Percentiles rank a stretch among this genome's conserved stretches.
These are phyloP conservation scores for Phaethornis superciliosus DNA, from an alignment of 2,113 vertebrate species.

Conservation along the genomic window DNA sequence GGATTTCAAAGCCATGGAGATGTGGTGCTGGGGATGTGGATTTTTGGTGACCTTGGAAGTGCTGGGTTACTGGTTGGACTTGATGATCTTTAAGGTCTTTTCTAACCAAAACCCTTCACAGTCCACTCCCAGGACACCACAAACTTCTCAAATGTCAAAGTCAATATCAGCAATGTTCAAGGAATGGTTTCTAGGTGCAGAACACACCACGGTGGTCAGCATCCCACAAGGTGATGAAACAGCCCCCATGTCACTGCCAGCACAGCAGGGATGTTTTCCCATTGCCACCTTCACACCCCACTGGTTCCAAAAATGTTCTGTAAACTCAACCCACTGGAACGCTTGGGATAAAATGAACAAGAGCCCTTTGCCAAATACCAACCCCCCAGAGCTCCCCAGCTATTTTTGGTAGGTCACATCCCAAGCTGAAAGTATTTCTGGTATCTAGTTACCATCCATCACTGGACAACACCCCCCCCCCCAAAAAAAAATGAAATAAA, in stretches of 20 bases:
- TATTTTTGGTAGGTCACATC: background rate
- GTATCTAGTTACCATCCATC: background rate
- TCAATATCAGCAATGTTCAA: fast-evolving
- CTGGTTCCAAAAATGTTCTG: background rate
- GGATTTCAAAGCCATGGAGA: no score
- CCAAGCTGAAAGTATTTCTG: background rate
- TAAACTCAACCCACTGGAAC: background rate
- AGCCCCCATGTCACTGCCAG: background rate
- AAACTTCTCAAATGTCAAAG: fast-evolving
- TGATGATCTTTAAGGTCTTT: no score
- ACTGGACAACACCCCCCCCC: fast-evolving
- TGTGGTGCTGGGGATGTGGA: no score
- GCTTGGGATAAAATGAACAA: fast-evolving
- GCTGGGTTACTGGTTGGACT: no score
- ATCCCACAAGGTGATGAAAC: background rate
- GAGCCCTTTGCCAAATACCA: background rate
- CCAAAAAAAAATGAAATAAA: background rate
- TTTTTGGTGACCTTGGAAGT: no score
- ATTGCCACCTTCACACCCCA: background rate
- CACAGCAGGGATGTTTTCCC: background rate
- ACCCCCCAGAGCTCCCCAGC: background rate
- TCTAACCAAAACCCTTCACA: background rate
- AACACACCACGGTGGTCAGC: fast-evolving
- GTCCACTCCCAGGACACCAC: background rate
- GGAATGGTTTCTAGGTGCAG: background rate